Percentiles rank a stretch among this genome's conserved stretches.
phyloP scores from a whole-genome alignment of 2,888 invertebrate species.

The Siphlonurus alternatus region DNA sequence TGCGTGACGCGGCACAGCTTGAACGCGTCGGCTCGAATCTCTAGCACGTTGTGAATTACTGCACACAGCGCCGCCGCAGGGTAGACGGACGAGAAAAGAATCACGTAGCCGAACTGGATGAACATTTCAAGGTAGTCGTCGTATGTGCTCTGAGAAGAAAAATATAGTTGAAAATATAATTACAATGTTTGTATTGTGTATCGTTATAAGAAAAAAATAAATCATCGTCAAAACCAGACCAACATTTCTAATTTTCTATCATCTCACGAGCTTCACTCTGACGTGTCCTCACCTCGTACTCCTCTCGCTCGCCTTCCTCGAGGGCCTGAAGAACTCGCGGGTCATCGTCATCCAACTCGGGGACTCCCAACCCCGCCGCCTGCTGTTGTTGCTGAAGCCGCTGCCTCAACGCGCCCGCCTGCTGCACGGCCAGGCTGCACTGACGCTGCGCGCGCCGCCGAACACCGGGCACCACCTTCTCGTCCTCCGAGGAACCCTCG shows the following conservation, averaged over 20 bases:
- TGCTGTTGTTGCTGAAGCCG: no score
- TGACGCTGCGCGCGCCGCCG: background rate
- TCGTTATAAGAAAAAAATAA: no score
- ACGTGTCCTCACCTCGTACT: slow-evolving; percentile 34
- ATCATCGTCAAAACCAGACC: no score
- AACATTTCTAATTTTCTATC: no score
- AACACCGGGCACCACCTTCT: background rate
- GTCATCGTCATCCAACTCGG: slow-evolving; percentile 29
- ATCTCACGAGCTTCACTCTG: background rate
- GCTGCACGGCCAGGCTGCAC: background rate
- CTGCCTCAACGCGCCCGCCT: background rate
- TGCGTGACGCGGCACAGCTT: slow-evolving; percentile 52
- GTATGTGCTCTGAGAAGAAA: slow-evolving; percentile 40
- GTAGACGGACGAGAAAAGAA: slow-evolving; percentile 58
- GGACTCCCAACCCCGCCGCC: slow-evolving; percentile 17
- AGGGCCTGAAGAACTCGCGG: slow-evolving; percentile 31
- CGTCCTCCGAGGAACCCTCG: background rate
- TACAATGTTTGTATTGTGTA: no score
- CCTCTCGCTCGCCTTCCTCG: slow-evolving; percentile 44
- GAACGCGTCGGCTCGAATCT: slow-evolving; percentile 56
- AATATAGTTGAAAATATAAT: background rate
- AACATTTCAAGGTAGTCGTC: slow-evolving; percentile 65
- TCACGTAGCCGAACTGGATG: slow-evolving; percentile 64
- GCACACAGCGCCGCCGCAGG: slow-evolving; percentile 61
- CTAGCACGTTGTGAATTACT: slow-evolving; percentile 52